Evolutionary conservation across 1,140 invertebrate genomes (phyloP).

Genomic region (Ooceraea biroi): DNA sequence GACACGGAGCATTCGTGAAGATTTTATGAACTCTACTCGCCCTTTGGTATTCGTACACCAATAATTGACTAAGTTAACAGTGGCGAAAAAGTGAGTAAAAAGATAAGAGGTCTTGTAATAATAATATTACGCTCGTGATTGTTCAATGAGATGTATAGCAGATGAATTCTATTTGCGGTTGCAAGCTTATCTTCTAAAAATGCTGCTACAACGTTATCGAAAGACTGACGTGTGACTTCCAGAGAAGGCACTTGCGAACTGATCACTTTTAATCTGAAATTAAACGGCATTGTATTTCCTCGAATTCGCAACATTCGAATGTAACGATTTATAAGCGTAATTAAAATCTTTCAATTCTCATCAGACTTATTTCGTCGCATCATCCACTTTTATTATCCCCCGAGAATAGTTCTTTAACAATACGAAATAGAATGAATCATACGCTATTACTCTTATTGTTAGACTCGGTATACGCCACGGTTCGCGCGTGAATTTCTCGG

Average conservation of each 20-base stretch:
- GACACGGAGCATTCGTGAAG: not conserved
- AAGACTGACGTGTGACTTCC: too few relatives aligned
- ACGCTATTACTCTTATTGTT: too few relatives aligned
- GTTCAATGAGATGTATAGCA: not conserved
- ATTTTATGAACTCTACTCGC: conserved; percentile 9
- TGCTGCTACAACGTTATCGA: too few relatives aligned
- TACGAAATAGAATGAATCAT: not conserved
- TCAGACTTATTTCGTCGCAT: conserved; percentile 1
- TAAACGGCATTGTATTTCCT: too few relatives aligned
- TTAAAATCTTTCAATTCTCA: conserved; percentile 3
- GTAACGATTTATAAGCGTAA: not conserved
- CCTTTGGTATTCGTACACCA: not conserved
- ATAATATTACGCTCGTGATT: not conserved
- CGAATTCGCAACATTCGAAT: too few relatives aligned
- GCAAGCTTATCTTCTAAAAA: too few relatives aligned
- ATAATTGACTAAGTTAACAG: conserved; percentile 26
- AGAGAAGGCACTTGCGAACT: too few relatives aligned
- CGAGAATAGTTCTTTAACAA: not conserved
- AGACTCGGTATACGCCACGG: not conserved
- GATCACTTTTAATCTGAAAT: too few relatives aligned
- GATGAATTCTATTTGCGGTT: too few relatives aligned
- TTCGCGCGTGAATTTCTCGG: conserved; percentile 6
- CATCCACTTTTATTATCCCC: not conserved
- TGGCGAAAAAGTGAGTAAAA: not conserved
- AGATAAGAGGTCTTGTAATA: not conserved